phyloP scores from a whole-genome alignment of 2,797 vertebrate species.

The Premnoplex brunnescens region DNA sequence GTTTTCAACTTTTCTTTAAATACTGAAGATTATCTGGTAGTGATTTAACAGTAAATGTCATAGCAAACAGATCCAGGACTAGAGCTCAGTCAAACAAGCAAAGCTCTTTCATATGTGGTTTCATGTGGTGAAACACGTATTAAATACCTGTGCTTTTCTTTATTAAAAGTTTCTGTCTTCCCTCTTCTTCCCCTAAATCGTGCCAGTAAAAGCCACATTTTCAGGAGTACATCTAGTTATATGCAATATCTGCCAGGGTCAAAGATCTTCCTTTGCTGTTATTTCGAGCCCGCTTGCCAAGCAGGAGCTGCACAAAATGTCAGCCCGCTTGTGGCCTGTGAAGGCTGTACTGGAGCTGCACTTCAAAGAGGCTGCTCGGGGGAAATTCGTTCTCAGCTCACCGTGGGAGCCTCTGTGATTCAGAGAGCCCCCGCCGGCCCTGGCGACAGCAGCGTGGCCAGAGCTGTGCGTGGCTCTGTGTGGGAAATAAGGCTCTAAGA shows the following conservation, averaged over 20 bases:
- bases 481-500: neutral
- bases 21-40: neutral
- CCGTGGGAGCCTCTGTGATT: neutral
- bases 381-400: neutral
- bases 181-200: rapidly evolving
- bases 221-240: neutral
- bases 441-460: neutral
- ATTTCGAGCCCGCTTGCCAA: neutral
- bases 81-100: neutral
- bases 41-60: slow-evolving; percentile 14
- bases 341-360: neutral
- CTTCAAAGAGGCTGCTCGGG: slow-evolving; percentile 52
- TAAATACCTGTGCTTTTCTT: neutral
- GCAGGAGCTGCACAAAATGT: slow-evolving; percentile 18
- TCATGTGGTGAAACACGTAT: neutral
- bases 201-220: neutral
- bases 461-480: neutral
- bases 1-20: slow-evolving; percentile 31
- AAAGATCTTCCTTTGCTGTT: slow-evolving; percentile 18
- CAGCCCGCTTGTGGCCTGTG: neutral
- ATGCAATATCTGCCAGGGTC: neutral
- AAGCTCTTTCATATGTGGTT: neutral
- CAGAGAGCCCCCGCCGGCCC: neutral
- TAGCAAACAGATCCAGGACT: neutral
- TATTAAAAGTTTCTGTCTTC: neutral